These are phyloP conservation scores for Lacerta bilineata DNA, from an alignment of 2,797 vertebrate genomes.

Conservation along the genomic window DNA sequence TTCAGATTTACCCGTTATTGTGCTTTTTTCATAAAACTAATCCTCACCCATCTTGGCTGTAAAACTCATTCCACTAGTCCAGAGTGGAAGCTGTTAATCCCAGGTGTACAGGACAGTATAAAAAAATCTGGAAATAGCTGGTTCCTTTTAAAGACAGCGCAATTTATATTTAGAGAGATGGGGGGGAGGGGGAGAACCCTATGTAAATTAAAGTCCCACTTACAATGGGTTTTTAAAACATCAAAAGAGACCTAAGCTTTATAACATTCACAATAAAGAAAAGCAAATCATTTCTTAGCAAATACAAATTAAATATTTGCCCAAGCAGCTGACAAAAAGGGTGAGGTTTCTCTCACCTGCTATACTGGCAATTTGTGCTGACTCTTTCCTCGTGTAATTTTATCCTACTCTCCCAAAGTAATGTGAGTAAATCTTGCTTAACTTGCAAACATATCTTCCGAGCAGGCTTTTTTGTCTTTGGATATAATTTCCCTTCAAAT, in stretches of 20 bases:
- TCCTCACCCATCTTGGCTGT: accelerated
- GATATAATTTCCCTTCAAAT: slow-evolving; percentile 69
- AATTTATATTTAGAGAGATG: slow-evolving; percentile 28
- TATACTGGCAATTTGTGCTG: slow-evolving; percentile 28
- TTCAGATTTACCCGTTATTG: background rate
- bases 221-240: slow-evolving; percentile 50
- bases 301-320: slow-evolving; percentile 69
- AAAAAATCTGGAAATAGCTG: slow-evolving; percentile 14
- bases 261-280: slow-evolving; percentile 58
- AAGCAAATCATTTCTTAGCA: slow-evolving; percentile 43
- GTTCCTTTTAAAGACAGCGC: slow-evolving; percentile 17
- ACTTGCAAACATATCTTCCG: slow-evolving; percentile 49
- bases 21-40: background rate
- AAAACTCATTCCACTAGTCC: accelerated
- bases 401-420: slow-evolving; percentile 60
- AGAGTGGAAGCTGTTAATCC: slow-evolving; percentile 8
- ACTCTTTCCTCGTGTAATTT: slow-evolving; percentile 42
- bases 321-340: slow-evolving; percentile 62
- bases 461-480: slow-evolving; percentile 33
- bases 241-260: slow-evolving; percentile 58
- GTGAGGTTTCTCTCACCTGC: slow-evolving; percentile 71
- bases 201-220: slow-evolving; percentile 10
- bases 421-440: slow-evolving; percentile 55
- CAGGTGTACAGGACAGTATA: background rate
- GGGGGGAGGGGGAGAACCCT: slow-evolving; percentile 4